phyloP scores from a whole-genome alignment of 1,140 invertebrate species.

The Holcopasites calliopsidis region DNA sequence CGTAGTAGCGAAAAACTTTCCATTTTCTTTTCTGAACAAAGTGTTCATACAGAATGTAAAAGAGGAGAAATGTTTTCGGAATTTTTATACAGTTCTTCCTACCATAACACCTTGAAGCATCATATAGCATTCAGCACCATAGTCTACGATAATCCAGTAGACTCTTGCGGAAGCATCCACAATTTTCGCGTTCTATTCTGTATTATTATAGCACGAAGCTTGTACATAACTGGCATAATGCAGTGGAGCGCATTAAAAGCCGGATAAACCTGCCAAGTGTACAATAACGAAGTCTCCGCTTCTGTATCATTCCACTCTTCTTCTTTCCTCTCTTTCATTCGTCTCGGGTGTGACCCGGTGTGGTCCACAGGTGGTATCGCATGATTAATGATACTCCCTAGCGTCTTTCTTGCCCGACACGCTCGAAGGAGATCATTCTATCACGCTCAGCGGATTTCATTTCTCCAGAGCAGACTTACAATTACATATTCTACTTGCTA shows the following conservation, averaged over 20 bases:
- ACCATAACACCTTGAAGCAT: not conserved
- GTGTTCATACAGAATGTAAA: too few relatives aligned
- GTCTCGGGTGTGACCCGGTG: not conserved
- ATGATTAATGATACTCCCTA: slow-evolving; percentile 60
- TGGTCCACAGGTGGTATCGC: slow-evolving; percentile 57
- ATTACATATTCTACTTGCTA: not conserved
- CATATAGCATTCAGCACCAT: slow-evolving; percentile 5
- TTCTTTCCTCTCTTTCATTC: slow-evolving; percentile 15
- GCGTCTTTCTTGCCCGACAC: slow-evolving; percentile 29
- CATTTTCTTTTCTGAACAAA: too few relatives aligned
- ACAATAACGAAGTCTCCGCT: slow-evolving; percentile 53
- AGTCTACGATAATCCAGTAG: slow-evolving; percentile 26
- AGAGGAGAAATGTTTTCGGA: too few relatives aligned
- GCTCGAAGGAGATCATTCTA: slow-evolving; percentile 52
- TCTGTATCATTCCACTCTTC: slow-evolving; percentile 27
- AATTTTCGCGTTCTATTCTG: slow-evolving; percentile 53
- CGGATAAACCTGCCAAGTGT: slow-evolving; percentile 61
- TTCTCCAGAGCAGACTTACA: not conserved
- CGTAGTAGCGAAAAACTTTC: too few relatives aligned
- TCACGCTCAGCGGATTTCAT: slow-evolving; percentile 50
- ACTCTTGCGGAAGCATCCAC: slow-evolving; percentile 27
- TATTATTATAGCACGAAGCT: slow-evolving; percentile 37
- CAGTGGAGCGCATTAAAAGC: slow-evolving; percentile 53
- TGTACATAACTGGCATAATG: slow-evolving; percentile 49
- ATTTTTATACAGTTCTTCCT: not conserved